Evolutionary conservation across 1,140 invertebrate species (phyloP).

Genomic region (Araneus ventricosus): DNA sequence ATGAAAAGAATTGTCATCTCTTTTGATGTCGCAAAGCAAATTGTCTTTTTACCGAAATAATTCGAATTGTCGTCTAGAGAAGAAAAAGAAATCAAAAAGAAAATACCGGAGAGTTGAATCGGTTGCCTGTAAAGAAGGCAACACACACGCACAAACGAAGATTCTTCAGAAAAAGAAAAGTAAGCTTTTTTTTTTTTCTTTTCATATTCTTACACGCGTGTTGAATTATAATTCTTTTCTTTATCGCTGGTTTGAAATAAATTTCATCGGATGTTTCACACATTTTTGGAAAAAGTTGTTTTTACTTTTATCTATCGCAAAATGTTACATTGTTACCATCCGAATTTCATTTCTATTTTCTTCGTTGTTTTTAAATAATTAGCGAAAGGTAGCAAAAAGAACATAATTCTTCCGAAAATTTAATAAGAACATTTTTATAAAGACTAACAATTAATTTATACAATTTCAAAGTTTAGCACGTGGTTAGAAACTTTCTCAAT

Average conservation of each 20-base stretch:
- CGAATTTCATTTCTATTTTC: background rate
- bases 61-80: background rate
- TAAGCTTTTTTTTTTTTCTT: background rate
- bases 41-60: slow-evolving; percentile 30
- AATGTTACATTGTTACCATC: background rate
- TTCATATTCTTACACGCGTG: background rate
- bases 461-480: too few relatives aligned
- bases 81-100: background rate
- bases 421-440: too few relatives aligned
- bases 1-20: background rate
- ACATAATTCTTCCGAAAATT: too few relatives aligned
- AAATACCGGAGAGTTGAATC: background rate
- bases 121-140: background rate
- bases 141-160: background rate
- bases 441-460: too few relatives aligned
- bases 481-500: too few relatives aligned
- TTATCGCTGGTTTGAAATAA: background rate
- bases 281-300: background rate
- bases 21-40: background rate
- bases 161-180: background rate
- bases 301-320: background rate
- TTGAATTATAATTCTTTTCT: background rate
- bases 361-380: background rate
- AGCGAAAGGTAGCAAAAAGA: too few relatives aligned
- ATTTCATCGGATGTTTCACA: background rate